Evolutionary conservation across 1,140 invertebrate genomes (phyloP).

Genomic region (Maconellicoccus hirsutus): DNA sequence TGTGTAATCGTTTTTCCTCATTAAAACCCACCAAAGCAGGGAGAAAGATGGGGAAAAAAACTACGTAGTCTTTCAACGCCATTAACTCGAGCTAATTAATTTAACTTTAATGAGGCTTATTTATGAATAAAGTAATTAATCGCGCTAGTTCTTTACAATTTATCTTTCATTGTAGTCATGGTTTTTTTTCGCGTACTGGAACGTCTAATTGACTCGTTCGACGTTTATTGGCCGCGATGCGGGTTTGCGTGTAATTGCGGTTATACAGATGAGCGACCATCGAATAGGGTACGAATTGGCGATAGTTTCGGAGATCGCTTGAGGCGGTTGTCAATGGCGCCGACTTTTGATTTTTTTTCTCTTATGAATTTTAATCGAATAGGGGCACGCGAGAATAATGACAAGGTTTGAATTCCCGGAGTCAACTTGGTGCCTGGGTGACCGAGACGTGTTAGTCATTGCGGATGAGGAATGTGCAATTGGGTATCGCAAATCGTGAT

Average conservation of each 20-base stretch:
- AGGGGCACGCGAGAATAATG: no score
- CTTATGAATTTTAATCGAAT: no score
- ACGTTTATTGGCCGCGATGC: not conserved
- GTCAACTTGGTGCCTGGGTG: no score
- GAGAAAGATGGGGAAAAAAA: not conserved
- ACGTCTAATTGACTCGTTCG: not conserved
- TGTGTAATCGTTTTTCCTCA: slow-evolving; percentile 8
- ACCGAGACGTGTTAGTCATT: no score
- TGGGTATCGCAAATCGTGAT: no score
- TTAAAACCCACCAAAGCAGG: not conserved
- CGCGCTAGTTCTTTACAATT: not conserved
- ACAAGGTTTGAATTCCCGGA: no score
- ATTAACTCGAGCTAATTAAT: slow-evolving; percentile 9
- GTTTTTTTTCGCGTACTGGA: not conserved
- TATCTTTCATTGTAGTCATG: not conserved
- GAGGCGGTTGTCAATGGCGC: no score
- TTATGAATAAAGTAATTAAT: slow-evolving; percentile 10
- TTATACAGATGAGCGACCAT: not conserved
- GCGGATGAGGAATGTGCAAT: no score
- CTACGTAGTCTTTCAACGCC: not conserved
- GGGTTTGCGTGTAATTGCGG: not conserved
- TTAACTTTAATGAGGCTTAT: slow-evolving; percentile 1
- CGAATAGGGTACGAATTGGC: no score
- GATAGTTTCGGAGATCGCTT: no score
- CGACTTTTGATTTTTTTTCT: no score